A percentile compares a stretch with the other conserved stretches of the same genome.
Conservation (phyloP, 2,888 invertebrate genomes). For the Nomada ruficornis region DNA sequence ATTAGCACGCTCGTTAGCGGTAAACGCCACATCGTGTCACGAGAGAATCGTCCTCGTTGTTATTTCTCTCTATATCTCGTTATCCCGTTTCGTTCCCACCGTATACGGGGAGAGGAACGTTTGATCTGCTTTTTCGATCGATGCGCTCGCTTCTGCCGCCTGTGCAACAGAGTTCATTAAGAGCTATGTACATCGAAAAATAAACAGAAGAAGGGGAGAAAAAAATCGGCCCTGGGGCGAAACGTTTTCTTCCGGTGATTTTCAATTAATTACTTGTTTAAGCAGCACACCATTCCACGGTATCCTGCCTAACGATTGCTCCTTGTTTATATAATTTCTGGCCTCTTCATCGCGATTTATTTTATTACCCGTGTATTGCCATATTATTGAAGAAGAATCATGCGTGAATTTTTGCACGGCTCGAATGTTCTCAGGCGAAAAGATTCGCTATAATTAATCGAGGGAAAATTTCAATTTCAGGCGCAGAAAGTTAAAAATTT, state of each 20-base stretch:
- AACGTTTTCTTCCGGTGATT: constrained; percentile 18
- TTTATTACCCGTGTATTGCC: no score
- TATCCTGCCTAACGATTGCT: background rate
- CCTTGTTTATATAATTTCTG: no score
- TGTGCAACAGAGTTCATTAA: constrained; percentile 50
- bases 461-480: background rate
- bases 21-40: constrained; percentile 69
- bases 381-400: constrained; percentile 2
- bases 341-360: no score
- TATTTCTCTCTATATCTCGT: constrained; percentile 60
- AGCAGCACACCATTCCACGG: background rate
- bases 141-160: constrained; percentile 26
- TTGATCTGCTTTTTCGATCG: constrained; percentile 51
- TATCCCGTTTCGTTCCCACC: constrained; percentile 38
- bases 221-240: background rate
- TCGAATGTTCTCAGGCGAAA: background rate
- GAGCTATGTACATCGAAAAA: constrained; percentile 17
- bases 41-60: constrained; percentile 62
- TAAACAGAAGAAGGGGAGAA: background rate
- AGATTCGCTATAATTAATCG: background rate
- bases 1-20: constrained; percentile 77
- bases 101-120: constrained; percentile 34
- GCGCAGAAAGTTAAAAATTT: constrained; percentile 21
- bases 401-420: background rate
- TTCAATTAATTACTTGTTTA: constrained; percentile 40